Conservation (phyloP, 2,113 vertebrate genomes). For the Aptenodytes patagonicus region DNA sequence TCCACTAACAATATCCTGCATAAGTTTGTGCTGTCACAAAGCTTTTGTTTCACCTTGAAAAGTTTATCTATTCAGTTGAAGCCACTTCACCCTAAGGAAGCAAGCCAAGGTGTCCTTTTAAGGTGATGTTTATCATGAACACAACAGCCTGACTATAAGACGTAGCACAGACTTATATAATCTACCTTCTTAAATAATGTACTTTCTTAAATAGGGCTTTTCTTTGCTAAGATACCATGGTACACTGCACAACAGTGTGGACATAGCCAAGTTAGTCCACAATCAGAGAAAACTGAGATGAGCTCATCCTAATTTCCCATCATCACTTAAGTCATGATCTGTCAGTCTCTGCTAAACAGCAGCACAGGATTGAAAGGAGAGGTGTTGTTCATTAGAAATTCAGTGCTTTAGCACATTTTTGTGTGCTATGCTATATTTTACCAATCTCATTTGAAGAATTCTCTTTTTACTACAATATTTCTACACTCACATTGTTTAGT, state of each 20-base stretch:
- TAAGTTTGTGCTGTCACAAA: neutral
- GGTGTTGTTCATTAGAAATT: neutral
- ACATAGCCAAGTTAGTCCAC: neutral
- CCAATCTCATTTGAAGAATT: neutral
- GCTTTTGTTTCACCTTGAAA: neutral
- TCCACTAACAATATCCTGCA: neutral
- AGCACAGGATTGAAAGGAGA: neutral
- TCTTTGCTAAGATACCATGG: neutral
- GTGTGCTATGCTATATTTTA: neutral
- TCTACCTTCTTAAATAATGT: neutral
- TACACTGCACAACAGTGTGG: neutral
- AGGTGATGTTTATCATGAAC: slow-evolving; percentile 17
- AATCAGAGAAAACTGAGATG: neutral
- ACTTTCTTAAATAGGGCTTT: neutral
- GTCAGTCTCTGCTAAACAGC: neutral
- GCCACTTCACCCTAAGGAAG: neutral
- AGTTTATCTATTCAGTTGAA: neutral
- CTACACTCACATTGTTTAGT: neutral
- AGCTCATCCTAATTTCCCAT: neutral
- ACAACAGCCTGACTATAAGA: neutral
- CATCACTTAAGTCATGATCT: neutral
- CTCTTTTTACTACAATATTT: neutral
- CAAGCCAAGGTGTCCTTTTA: neutral
- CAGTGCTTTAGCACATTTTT: neutral
- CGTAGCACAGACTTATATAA: neutral